Base-by-base conservation (phyloP, 2,888 invertebrate species). In the Ectemnius cavifrons region DNA sequence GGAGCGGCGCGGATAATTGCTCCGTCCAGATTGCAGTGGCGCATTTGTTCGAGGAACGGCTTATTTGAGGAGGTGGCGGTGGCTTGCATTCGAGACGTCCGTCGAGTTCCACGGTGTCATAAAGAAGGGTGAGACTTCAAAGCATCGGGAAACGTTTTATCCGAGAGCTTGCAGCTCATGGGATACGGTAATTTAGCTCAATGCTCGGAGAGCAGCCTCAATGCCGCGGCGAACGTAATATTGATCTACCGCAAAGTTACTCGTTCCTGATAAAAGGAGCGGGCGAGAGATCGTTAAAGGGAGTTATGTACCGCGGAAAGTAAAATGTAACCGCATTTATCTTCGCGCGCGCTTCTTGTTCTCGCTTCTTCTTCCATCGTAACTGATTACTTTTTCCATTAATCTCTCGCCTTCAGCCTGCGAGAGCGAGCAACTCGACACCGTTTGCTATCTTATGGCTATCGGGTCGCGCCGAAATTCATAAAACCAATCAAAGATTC, bases 271-370 rank as follows among this genome's bases (percentile, higher is more conserved):
- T 52, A 16, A 52, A 52, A 52, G 52, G 16, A 16, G 52, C 14
- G 52, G 37, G 37, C 37, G 37, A 37, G 52, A 52, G 52, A 52
- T 52, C 52, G 52, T 52, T 52, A 52, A 52, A 52, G 14, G 52
- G 52, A 52, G 52, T 52, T 52, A 52, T 16, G 52, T 52, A 52
- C 14, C 52, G 52, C 52, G 52, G 16, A 52, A 52, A 52, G 52
- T 52, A 52, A 52, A 52, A 52, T 52, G 52, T 52, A 52, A 52
- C 52, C 52, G 52, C 52, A 52, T 52, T 52, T 52, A 52, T 52
- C 52, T 52, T 52, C 47, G 52, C 37, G 23, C 52, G 16, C 14
- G 52, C 52, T 52, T 52, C 52, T 52, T 52, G n/a, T 52, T 14
- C 52, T 16, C 52, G n/a, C n/a, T 52, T 52, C 52, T 52, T 52